Conservation (phyloP, 2,888 invertebrate species). For the Andrena dorsata region DNA sequence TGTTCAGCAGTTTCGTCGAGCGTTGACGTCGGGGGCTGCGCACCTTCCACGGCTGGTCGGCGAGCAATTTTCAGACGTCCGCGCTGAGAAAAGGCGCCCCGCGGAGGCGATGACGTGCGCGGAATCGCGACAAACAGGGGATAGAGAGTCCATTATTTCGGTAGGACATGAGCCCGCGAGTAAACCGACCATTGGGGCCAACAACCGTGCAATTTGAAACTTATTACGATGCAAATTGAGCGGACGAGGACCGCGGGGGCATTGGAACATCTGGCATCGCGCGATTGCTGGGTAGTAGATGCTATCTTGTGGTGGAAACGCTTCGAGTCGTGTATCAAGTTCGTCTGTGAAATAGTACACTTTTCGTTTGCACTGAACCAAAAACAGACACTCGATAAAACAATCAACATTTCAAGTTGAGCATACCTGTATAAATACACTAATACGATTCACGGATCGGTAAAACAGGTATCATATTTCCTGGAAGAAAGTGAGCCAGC, state of each 20-base stretch:
- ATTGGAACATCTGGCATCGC: background rate
- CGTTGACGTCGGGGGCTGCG: slow-evolving; percentile 52
- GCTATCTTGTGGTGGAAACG: background rate
- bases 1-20: slow-evolving; percentile 62
- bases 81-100: slow-evolving; percentile 23
- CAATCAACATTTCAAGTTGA: too few species aligned
- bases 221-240: background rate
- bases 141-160: slow-evolving; percentile 11
- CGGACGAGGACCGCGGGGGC: background rate
- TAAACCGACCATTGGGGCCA: background rate
- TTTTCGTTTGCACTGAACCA: too few species aligned
- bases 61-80: slow-evolving; percentile 56
- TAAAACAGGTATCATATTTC: background rate
- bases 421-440: too few species aligned
- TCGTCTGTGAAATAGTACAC: background rate
- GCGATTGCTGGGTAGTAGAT: background rate
- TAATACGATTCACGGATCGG: background rate
- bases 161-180: background rate
- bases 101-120: slow-evolving; percentile 14
- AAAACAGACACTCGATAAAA: too few species aligned
- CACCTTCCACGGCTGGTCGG: slow-evolving; percentile 36
- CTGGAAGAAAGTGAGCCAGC: background rate
- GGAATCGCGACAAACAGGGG: slow-evolving; percentile 28
- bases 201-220: background rate
- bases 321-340: background rate